Percentiles rank a stretch among this genome's conserved stretches.
Conservation (phyloP, 2,888 invertebrate species). For the Mimas tiliae region DNA sequence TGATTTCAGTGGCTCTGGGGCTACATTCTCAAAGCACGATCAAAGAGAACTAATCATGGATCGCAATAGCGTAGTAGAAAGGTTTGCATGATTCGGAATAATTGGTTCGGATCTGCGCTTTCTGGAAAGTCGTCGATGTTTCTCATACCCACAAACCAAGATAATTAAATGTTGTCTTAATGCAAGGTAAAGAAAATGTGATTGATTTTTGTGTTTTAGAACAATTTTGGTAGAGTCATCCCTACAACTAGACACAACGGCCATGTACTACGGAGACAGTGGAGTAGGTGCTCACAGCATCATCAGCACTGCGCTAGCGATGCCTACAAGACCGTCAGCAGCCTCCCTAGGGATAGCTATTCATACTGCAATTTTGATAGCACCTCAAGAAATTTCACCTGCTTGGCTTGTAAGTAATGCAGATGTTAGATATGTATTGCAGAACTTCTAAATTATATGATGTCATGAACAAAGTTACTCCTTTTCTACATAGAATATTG, state of each 20-base stretch:
- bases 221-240: conserved; percentile 65
- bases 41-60: too few relatives aligned
- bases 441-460: too few relatives aligned
- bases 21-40: too few relatives aligned
- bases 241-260: conserved; percentile 51
- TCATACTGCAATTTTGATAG: conserved; percentile 58
- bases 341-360: conserved; percentile 59
- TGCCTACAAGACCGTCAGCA: conserved; percentile 48
- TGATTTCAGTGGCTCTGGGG: not conserved
- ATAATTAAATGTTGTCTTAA: not conserved
- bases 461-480: too few relatives aligned
- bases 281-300: conserved; percentile 66
- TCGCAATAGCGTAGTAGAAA: not conserved
- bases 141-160: too few relatives aligned
- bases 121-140: not conserved
- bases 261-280: conserved; percentile 62
- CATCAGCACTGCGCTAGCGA: conserved; percentile 60
- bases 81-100: not conserved
- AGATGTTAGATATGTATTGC: not conserved
- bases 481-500: too few relatives aligned
- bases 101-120: not conserved
- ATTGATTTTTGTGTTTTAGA: conserved; percentile 42
- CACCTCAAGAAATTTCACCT: conserved; percentile 57
- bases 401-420: conserved; percentile 65
- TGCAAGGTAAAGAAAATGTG: too few relatives aligned